Conservation (phyloP, 2,888 invertebrate genomes). For the Trisateles emortualis region DNA sequence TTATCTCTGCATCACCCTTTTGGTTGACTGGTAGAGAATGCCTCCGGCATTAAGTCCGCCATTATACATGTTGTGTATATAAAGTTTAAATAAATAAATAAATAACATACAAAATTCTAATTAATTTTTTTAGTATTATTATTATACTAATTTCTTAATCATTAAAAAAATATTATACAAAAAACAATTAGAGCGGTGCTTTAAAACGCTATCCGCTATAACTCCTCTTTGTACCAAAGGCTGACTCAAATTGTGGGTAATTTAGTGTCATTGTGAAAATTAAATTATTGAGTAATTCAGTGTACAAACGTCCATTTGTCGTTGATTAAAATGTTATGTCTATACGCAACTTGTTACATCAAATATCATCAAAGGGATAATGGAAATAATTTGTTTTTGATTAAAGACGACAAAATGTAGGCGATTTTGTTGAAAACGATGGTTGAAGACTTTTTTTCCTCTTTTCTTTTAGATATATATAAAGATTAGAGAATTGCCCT, state of each 20-base stretch:
- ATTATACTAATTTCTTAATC: too few species aligned
- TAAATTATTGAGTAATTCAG: conserved; percentile 38
- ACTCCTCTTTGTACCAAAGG: conserved; percentile 3
- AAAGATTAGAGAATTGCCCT: too few species aligned
- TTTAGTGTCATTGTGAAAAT: conserved; percentile 39
- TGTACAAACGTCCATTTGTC: conserved; percentile 7
- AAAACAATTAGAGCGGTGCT: not conserved
- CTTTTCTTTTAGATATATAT: too few species aligned
- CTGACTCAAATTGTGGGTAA: conserved; percentile 34
- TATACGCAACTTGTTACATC: not conserved
- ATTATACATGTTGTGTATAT: too few species aligned
- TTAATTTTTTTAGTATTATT: too few species aligned
- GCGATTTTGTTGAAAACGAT: not conserved
- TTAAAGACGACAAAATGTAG: not conserved
- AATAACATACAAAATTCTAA: too few species aligned
- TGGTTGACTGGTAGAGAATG: too few species aligned
- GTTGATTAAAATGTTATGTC: conserved; percentile 27
- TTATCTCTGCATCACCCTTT: too few species aligned
- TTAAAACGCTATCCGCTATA: conserved; percentile 12
- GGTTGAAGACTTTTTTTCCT: too few species aligned
- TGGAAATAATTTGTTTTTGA: conserved; percentile 2
- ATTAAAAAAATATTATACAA: too few species aligned
- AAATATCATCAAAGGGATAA: not conserved
- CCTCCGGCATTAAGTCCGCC: too few species aligned
- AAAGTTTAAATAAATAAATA: too few species aligned